Conservation (phyloP, 2,797 vertebrate species). For the Myotis findleyi region DNA sequence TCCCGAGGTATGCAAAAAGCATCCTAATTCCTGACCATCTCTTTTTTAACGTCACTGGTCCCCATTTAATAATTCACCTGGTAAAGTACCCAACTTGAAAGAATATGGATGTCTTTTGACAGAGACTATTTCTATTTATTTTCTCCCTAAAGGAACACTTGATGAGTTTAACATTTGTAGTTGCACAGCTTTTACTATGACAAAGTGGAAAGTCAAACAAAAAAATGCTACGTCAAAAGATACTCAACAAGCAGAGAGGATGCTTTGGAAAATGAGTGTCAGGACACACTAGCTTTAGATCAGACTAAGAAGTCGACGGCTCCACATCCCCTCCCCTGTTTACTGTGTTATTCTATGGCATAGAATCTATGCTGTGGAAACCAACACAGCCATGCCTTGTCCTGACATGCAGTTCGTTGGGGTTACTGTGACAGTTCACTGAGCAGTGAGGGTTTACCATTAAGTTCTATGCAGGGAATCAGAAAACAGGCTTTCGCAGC, state of each 20-base stretch:
- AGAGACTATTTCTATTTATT: slow-evolving; percentile 60
- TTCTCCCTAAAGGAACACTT: neutral
- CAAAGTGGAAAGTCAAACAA: neutral
- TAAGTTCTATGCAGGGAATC: neutral
- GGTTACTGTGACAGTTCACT: neutral
- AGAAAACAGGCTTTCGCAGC: neutral
- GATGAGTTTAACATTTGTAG: neutral
- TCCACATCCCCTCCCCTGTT: neutral
- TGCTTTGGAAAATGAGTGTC: neutral
- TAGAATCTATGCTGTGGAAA: neutral
- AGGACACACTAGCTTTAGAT: neutral
- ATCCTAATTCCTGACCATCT: slow-evolving; percentile 31
- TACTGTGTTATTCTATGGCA: neutral
- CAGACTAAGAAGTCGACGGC: neutral
- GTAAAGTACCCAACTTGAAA: slow-evolving; percentile 60
- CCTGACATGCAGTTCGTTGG: neutral
- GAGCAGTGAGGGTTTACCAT: neutral
- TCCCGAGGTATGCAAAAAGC: slow-evolving; percentile 45
- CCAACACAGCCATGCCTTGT: neutral
- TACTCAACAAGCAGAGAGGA: neutral
- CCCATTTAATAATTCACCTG: slow-evolving; percentile 57
- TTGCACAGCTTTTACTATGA: neutral
- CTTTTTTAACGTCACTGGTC: slow-evolving; percentile 9
- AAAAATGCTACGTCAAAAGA: neutral
- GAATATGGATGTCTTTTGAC: slow-evolving; percentile 22